Evolutionary conservation across 2,797 vertebrate genomes (phyloP).

Genomic region (Chaetodon trifasciatus): DNA sequence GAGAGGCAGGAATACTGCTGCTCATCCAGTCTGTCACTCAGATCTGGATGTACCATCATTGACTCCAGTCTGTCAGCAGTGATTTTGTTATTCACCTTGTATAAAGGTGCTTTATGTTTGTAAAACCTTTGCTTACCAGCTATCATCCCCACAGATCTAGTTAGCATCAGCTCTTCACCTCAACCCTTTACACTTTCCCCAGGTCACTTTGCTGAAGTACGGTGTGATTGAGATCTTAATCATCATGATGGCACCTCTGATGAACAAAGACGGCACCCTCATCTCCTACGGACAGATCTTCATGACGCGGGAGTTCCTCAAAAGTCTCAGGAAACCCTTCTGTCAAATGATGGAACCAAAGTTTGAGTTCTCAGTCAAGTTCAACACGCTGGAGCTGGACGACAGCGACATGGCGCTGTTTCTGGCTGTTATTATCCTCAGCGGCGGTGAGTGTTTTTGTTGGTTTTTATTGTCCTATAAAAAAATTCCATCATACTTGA

Average conservation of each 20-base stretch:
- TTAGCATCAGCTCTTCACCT: not conserved
- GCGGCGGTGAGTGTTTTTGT: constrained; percentile 90
- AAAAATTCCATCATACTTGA: no score
- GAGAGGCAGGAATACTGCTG: constrained; percentile 6
- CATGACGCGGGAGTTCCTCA: constrained; percentile 98
- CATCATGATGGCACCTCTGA: constrained; percentile 96
- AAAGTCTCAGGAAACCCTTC: constrained; percentile 97
- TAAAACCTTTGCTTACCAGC: not conserved
- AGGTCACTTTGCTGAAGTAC: constrained; percentile 96
- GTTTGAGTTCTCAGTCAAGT: constrained; percentile 98
- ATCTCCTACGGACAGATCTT: constrained; percentile 97
- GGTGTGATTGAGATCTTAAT: constrained; percentile 98
- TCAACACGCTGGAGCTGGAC: constrained; percentile 97
- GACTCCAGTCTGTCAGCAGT: not conserved
- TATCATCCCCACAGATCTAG: not conserved
- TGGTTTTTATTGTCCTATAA: no score
- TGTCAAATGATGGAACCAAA: constrained; percentile 98
- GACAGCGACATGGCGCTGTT: constrained; percentile 98
- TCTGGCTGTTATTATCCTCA: constrained; percentile 98
- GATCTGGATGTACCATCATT: not conserved
- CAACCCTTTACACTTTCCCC: constrained; percentile 45
- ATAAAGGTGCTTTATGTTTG: not conserved
- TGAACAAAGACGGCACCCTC: constrained; percentile 99
- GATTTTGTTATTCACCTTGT: not conserved
- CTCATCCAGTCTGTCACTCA: not conserved